phyloP scores from a whole-genome alignment of 2,113 vertebrate genomes.

The Seriola quinqueradiata region DNA sequence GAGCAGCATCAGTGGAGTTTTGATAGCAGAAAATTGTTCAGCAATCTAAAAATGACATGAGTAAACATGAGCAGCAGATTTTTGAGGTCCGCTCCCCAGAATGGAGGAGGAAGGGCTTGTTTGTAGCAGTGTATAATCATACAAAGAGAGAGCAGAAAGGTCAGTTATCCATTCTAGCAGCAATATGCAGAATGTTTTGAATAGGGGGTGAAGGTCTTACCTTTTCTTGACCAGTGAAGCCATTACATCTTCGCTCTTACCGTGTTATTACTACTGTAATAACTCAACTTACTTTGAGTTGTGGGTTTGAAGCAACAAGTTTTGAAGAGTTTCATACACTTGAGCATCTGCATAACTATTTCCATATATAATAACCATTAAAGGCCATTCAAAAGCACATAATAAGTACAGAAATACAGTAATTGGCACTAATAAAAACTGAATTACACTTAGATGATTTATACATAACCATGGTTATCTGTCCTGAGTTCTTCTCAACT shows the following conservation, averaged over 20 bases:
- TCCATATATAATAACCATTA: not conserved
- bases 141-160: not conserved
- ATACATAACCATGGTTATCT: not conserved
- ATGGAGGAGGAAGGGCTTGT: not conserved
- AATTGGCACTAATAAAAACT: not conserved
- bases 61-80: conserved; percentile 21
- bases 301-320: no score
- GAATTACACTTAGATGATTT: not conserved
- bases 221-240: not conserved
- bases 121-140: conserved; percentile 1
- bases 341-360: no score
- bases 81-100: not conserved
- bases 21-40: conserved; percentile 30
- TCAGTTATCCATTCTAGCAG: not conserved
- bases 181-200: not conserved
- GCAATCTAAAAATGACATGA: conserved; percentile 13
- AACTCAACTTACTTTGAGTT: not conserved
- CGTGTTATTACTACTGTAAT: not conserved
- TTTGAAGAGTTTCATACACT: no score
- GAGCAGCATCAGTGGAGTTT: conserved; percentile 7
- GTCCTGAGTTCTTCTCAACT: conserved; percentile 16
- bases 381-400: not conserved
- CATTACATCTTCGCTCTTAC: not conserved
- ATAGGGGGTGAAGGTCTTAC: not conserved
- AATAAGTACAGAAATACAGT: not conserved